Evolutionary conservation across 2,113 vertebrate species (phyloP), one percentile per base, ranked within the genome.

Genomic region (Spilogale gracilis): DNA sequence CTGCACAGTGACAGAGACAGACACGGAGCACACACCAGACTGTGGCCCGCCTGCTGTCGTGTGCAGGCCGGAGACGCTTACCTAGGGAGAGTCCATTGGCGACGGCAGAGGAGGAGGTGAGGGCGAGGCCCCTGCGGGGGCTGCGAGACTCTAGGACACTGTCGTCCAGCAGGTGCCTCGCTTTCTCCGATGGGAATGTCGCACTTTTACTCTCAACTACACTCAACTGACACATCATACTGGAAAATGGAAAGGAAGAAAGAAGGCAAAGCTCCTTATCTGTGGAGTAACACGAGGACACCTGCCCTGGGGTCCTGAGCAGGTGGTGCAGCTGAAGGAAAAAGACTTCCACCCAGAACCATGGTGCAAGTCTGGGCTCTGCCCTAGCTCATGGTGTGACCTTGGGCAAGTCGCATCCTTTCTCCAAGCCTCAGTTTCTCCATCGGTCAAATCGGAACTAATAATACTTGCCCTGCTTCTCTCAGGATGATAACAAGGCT

Each of bases 111-210:
- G 97, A 90, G 32, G 99, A 84, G 86, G 98, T 82, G 23, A 99
- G 98, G 0, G 98, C 67, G 54, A 98, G 99, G 78, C 98, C 98
- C 12, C 98, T 99, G 73, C 98, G 99, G 0, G 99, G 99, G 97
- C 99, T 99, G 98, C 99, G 99, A 0, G 99, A 99, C 98, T 99
- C 99, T 97, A 99, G 98, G 96, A 99, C 99, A 0, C 99, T 99
- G 99, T 99, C 99, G 2, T 99, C 99, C 99, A 99, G 99, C 95
- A 99, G 99, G 97, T 99, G 99, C 96, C 99, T 99, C 0, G 99
- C 99, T 97, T 99, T 99, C 99, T 99, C 99, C 20, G 99, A 99
- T 30, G 99, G 99, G 97, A 99, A 99, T 1, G 99, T 99, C 38
- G 99, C 99, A 60, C 99, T 99, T 97, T 99, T 99, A 99, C 99